Evolutionary conservation across 2,113 vertebrate genomes (phyloP).

Genomic region (Benitochromis conjunctus): DNA sequence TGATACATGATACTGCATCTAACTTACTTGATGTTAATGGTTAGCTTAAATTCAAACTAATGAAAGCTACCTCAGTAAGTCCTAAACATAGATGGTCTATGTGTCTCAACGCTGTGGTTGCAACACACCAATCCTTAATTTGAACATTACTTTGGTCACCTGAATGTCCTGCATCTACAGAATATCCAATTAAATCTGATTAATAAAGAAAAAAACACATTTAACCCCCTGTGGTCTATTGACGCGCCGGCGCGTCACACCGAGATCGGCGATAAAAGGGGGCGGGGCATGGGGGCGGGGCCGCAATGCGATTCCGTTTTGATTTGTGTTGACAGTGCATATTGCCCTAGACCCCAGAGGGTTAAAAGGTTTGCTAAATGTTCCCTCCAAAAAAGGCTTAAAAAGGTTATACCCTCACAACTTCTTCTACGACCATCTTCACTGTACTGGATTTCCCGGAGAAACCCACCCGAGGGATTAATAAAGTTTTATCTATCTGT

Average conservation of each 20-base stretch:
- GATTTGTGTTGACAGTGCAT: too few relatives aligned
- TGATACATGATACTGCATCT: background rate
- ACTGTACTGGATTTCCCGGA: too few relatives aligned
- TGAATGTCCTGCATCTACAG: background rate
- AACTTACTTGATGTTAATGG: background rate
- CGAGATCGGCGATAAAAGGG: too few relatives aligned
- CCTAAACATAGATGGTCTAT: background rate
- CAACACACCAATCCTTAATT: background rate
- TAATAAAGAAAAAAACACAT: background rate
- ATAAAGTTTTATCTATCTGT: too few relatives aligned
- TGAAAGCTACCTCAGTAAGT: background rate
- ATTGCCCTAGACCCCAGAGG: too few relatives aligned
- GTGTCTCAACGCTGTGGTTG: background rate
- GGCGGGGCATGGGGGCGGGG: too few relatives aligned
- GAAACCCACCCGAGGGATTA: too few relatives aligned
- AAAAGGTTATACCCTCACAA: background rate
- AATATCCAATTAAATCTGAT: background rate
- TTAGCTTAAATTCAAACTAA: background rate
- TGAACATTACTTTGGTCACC: background rate
- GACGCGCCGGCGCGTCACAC: too few relatives aligned
- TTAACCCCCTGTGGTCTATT: too few relatives aligned
- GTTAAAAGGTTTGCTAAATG: background rate
- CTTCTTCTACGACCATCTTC: background rate
- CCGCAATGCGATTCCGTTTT: too few relatives aligned
- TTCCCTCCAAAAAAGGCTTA: too few relatives aligned